Percentiles rank a stretch among this genome's conserved stretches.
These are phyloP conservation scores for Eclectus roratus DNA, from an alignment of 2,113 vertebrate genomes.

Conservation along the genomic window DNA sequence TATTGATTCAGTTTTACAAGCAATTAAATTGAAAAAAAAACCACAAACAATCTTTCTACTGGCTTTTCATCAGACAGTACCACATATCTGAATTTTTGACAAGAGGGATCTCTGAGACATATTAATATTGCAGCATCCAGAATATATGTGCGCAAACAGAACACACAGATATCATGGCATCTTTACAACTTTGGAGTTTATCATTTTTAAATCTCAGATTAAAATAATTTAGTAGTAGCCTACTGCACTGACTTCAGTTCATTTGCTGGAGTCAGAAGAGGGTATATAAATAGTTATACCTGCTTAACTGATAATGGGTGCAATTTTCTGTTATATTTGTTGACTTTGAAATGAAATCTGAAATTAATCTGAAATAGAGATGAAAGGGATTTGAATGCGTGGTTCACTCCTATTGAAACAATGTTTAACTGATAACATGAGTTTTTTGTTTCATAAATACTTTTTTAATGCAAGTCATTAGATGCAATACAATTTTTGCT, in stretches of 20 bases:
- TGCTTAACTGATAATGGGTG: neutral
- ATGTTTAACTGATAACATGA: neutral
- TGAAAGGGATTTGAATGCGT: neutral
- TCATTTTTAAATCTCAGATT: neutral
- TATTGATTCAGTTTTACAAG: slow-evolving; percentile 58
- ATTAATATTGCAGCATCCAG: neutral
- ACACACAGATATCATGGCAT: neutral
- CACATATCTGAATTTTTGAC: slow-evolving; percentile 7
- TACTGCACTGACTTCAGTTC: neutral
- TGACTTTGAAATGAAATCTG: neutral
- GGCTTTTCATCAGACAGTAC: slow-evolving; percentile 9
- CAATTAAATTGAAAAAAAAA: slow-evolving; percentile 49
- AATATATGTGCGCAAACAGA: neutral
- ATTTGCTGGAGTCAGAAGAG: neutral
- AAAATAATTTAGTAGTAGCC: neutral
- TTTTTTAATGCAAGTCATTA: neutral
- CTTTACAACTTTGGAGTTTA: neutral
- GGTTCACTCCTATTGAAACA: neutral
- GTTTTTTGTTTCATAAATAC: neutral
- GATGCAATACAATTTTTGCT: neutral
- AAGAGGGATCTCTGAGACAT: neutral
- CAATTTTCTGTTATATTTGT: neutral
- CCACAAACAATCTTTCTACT: slow-evolving; percentile 36
- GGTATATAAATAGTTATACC: neutral
- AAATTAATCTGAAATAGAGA: neutral